Percentiles rank a stretch among this genome's conserved stretches.
Evolutionary conservation across 2,888 invertebrate genomes (phyloP).

Genomic region (Epiblema foenella): DNA sequence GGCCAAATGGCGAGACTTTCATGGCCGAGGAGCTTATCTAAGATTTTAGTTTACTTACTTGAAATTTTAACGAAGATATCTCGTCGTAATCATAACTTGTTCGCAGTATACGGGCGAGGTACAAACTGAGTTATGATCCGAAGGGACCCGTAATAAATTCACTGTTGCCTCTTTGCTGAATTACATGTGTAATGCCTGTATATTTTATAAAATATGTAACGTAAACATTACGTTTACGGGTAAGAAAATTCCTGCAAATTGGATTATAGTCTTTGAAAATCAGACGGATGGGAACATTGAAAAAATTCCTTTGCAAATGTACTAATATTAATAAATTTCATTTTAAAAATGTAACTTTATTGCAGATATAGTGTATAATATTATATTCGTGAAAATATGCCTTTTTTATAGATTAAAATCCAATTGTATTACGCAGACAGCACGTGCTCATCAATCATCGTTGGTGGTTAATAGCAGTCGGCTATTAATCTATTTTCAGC

Average conservation of each 20-base stretch:
- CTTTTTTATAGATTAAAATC: not conserved
- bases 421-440: not conserved
- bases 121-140: slow-evolving; percentile 40
- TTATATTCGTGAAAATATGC: not conserved
- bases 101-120: slow-evolving; percentile 35
- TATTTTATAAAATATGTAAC: not conserved
- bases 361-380: not conserved
- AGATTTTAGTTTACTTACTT: slow-evolving; percentile 1
- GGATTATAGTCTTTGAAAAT: not conserved
- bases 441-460: slow-evolving; percentile 19
- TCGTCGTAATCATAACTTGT: slow-evolving; percentile 39
- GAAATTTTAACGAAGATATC: slow-evolving; percentile 27
- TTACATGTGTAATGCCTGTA: slow-evolving; percentile 27
- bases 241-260: not conserved
- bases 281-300: not conserved
- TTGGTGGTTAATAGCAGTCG: slow-evolving; percentile 5
- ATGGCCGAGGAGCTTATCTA: not conserved
- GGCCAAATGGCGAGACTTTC: not conserved
- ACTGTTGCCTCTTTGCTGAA: slow-evolving; percentile 29
- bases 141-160: slow-evolving; percentile 44
- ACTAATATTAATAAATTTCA: too few species aligned
- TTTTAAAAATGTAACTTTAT: too few species aligned
- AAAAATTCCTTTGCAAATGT: too few species aligned
- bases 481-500: slow-evolving; percentile 18
- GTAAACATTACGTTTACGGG: not conserved